A percentile compares a stretch with the other conserved stretches of the same genome.
These are phyloP conservation scores for Lysiphlebus fabarum DNA, from an alignment of 1,140 invertebrate species.

Conservation along the genomic window DNA sequence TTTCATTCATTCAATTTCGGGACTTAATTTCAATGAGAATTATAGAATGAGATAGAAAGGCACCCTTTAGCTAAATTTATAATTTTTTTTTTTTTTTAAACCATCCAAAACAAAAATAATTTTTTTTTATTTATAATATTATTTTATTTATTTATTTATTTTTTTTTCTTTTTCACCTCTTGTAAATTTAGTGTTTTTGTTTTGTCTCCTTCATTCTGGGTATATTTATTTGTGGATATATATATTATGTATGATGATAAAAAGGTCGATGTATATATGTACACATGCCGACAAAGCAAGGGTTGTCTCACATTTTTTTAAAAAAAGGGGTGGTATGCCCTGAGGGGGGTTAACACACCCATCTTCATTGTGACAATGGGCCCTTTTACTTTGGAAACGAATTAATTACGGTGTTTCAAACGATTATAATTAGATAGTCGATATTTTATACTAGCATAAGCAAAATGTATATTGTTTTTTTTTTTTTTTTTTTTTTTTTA, in stretches of 20 bases:
- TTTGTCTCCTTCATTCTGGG: slow-evolving; percentile 26
- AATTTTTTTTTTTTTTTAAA: neutral
- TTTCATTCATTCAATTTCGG: slow-evolving; percentile 27
- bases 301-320: slow-evolving; percentile 32
- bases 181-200: slow-evolving; percentile 23
- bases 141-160: slow-evolving; percentile 15
- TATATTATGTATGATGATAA: neutral
- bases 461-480: neutral
- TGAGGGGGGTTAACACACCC: slow-evolving; percentile 25
- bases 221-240: no score
- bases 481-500: no score
- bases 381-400: slow-evolving; percentile 31
- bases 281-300: slow-evolving; percentile 44
- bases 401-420: slow-evolving; percentile 46
- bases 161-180: slow-evolving; percentile 12
- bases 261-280: slow-evolving; percentile 21
- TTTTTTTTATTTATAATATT: neutral
- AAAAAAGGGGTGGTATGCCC: slow-evolving; percentile 27
- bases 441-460: neutral
- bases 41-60: slow-evolving; percentile 34
- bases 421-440: slow-evolving; percentile 15
- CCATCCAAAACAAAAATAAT: neutral
- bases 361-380: slow-evolving; percentile 18
- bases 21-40: slow-evolving; percentile 39
- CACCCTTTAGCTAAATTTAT: slow-evolving; percentile 30